Evolutionary conservation across 1,140 invertebrate genomes (phyloP).

Genomic region (Aphidius gifuensis): DNA sequence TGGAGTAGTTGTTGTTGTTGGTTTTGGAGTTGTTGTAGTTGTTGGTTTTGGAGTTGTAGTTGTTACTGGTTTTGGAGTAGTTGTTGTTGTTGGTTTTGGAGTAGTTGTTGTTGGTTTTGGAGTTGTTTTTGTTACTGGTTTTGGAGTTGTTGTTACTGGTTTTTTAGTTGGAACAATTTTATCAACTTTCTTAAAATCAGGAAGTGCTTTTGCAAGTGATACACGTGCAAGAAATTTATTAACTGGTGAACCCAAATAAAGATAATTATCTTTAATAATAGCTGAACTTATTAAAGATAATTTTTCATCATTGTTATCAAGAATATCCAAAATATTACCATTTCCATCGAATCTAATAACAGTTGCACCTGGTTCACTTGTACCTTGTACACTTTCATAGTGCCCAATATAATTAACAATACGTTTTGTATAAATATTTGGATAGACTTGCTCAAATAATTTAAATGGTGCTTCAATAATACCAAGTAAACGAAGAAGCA

Average conservation of each 20-base stretch:
- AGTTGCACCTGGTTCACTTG: constrained; percentile 39
- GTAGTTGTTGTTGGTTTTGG: constrained; percentile 24
- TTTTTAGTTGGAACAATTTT: constrained; percentile 18
- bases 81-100: constrained; percentile 30
- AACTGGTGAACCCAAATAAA: constrained; percentile 70
- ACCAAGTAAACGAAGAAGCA: constrained; percentile 56
- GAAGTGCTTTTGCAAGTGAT: constrained; percentile 56
- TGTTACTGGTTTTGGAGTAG: constrained; percentile 24
- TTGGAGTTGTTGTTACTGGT: constrained; percentile 10
- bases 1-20: constrained; percentile 25
- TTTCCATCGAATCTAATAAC: constrained; percentile 63
- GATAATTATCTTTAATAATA: constrained; percentile 56
- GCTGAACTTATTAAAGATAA: constrained; percentile 60
- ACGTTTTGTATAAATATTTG: constrained; percentile 58
- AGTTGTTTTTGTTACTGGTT: constrained; percentile 4
- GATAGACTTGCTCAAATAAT: constrained; percentile 58
- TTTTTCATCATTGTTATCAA: constrained; percentile 57
- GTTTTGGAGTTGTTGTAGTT: constrained; percentile 24
- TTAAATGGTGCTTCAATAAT: constrained; percentile 61
- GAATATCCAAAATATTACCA: constrained; percentile 64
- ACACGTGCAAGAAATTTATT: constrained; percentile 65
- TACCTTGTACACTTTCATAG: constrained; percentile 45
- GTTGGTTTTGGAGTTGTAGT: constrained; percentile 29
- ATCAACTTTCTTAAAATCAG: constrained; percentile 35
- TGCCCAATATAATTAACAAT: constrained; percentile 57